These are phyloP conservation scores for Dynastes grantii DNA, from an alignment of 2,888 invertebrate species.

Conservation along the genomic window DNA sequence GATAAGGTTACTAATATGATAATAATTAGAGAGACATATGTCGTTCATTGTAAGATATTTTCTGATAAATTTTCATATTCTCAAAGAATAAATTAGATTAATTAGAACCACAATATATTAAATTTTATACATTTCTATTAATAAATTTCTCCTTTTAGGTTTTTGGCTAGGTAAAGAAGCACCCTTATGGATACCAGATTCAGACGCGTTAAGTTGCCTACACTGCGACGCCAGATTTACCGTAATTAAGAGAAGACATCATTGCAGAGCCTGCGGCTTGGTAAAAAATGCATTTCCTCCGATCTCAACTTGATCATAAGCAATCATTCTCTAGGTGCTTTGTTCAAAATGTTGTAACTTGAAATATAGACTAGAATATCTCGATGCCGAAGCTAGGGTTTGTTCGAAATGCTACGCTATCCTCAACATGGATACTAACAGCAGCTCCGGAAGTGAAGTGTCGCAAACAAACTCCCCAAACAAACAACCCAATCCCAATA, in stretches of 20 bases:
- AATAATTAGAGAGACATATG: no score
- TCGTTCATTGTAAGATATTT: no score
- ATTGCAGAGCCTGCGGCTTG: conserved; percentile 90
- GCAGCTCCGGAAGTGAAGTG: conserved; percentile 61
- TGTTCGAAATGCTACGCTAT: conserved; percentile 81
- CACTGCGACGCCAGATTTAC: conserved; percentile 87
- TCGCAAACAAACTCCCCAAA: conserved; percentile 62
- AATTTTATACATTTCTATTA: not conserved
- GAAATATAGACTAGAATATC: conserved; percentile 81
- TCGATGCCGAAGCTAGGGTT: conserved; percentile 85
- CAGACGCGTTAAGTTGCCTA: conserved; percentile 86
- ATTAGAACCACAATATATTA: no score
- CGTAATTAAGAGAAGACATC: conserved; percentile 87
- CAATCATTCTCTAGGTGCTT: conserved; percentile 74
- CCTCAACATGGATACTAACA: conserved; percentile 65
- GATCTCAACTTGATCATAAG: not conserved
- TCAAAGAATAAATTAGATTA: no score
- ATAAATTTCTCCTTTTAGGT: conserved; percentile 52
- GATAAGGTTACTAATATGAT: no score
- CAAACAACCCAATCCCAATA: conserved; percentile 83
- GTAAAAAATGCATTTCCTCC: conserved; percentile 67
- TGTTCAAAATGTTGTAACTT: conserved; percentile 85
- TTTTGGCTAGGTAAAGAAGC: conserved; percentile 79
- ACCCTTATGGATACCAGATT: conserved; percentile 91
- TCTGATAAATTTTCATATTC: no score